phyloP scores from a whole-genome alignment of 2,113 vertebrate genomes.

The Mastomys coucha region DNA sequence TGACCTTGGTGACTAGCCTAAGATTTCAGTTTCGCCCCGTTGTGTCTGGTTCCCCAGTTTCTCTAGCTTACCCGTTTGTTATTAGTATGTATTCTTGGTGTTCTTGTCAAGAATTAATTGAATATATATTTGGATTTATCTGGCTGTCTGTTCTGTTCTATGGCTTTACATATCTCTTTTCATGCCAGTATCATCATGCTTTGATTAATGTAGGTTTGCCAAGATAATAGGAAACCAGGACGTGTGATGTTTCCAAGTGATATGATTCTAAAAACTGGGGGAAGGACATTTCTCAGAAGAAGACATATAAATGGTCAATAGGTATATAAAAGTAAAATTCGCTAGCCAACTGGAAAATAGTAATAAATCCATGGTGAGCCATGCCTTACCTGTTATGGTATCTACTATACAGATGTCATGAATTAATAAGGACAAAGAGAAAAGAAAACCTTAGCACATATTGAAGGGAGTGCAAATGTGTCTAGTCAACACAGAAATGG shows the following conservation, averaged over 20 bases:
- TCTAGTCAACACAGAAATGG: neutral
- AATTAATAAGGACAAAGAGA: neutral
- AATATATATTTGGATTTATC: neutral
- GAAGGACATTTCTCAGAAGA: neutral
- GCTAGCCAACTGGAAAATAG: no score
- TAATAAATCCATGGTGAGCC: neutral
- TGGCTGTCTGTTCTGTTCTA: neutral
- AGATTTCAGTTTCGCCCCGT: neutral
- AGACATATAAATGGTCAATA: neutral
- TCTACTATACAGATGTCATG: neutral
- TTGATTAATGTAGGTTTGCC: neutral
- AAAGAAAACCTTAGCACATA: neutral
- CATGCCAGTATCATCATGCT: neutral
- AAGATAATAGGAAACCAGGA: neutral
- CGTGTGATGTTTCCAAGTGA: neutral
- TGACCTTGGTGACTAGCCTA: neutral
- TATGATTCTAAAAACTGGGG: neutral
- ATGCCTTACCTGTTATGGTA: neutral
- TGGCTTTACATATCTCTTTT: neutral
- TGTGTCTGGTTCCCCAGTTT: neutral
- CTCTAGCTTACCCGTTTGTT: neutral
- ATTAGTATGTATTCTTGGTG: neutral
- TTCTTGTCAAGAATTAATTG: neutral
- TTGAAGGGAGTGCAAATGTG: neutral
- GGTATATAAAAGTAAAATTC: neutral